Base-by-base conservation (phyloP, 2,797 vertebrate genomes). In the Scolopax bukidnonensis region DNA sequence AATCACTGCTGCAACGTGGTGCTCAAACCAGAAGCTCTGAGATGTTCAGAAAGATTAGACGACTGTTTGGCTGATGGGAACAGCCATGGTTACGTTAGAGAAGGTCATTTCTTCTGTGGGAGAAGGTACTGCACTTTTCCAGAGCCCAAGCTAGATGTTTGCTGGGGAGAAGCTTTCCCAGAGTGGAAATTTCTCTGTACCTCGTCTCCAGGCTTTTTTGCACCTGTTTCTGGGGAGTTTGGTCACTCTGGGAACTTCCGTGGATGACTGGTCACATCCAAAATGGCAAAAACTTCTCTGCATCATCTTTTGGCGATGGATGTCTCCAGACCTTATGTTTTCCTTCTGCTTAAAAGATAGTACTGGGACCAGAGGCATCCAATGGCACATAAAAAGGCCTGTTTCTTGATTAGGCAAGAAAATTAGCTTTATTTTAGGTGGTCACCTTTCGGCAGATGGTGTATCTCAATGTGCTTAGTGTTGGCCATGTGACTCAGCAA, bases 401-500 rank as follows among this genome's bases (percentile, higher is more conserved):
- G n/a, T 54, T 27, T 11, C 18, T 30, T 17, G 25, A 2, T 30
- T 7, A 41, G 24, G 45, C 13, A 23, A 10, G 41, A 9, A 51
- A 40, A 21, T 3, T 1, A 7, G 1, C 2, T 93, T 63, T 3
- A 2, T 40, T 77, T 40, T 7, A 18, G 20, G 27, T 32, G 54
- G 18, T 24, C 25, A 41, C 0, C 0, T 33, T 84, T 53, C 23
- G 5, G 40, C 5, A 3, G 33, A 11, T 4, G 13, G 5, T 6
- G 8, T 9, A 4, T 54, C 57, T 28, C 28, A 30, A 10, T 1
- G 14, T 1, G 17, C 56, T 61, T 24, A 0, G 30, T 1, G 41
- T 3, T 36, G 73, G 6, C 54, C 1, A 0, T 11, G 27, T 17
- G 30, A 7, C 8, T 27, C 0, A 0, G 43, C 45, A 18, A 12